Evolutionary conservation across 2,797 vertebrate species (phyloP).

Genomic region (Gobionotothen gibberifrons): DNA sequence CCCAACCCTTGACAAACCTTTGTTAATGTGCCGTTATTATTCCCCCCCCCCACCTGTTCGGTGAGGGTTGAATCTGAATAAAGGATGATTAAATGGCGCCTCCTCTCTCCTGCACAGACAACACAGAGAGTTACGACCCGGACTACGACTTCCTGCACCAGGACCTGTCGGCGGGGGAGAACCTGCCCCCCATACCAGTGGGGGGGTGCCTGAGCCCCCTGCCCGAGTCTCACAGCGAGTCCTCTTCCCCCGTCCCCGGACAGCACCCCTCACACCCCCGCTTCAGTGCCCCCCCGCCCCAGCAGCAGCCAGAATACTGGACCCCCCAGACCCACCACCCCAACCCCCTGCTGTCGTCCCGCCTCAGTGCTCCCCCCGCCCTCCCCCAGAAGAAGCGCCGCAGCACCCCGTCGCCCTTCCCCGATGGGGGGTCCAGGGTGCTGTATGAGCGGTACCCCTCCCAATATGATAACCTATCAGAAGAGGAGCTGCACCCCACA

Average conservation of each 20-base stretch:
- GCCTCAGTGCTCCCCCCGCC: constrained; percentile 86
- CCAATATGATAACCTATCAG: constrained; percentile 94
- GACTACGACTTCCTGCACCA: constrained; percentile 99
- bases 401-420: constrained; percentile 82
- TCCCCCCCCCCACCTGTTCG: neutral
- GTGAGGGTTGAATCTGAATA: neutral
- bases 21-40: neutral
- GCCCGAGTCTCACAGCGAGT: constrained; percentile 92
- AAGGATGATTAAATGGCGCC: constrained; percentile 3
- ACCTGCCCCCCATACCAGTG: constrained; percentile 85
- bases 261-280: constrained; percentile 84
- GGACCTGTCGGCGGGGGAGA: constrained; percentile 92
- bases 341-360: constrained; percentile 57
- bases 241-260: constrained; percentile 89
- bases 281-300: constrained; percentile 77
- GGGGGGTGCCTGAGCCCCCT: constrained; percentile 91
- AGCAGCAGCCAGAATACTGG: constrained; percentile 74
- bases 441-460: constrained; percentile 92
- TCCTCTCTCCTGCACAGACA: constrained; percentile 68
- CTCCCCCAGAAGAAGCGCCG: constrained; percentile 96
- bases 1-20: neutral
- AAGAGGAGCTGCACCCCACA: constrained; percentile 87
- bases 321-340: constrained; percentile 62
- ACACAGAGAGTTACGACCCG: constrained; percentile 92
- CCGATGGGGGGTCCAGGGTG: constrained; percentile 82